Evolutionary conservation across 2,113 vertebrate genomes (phyloP), one percentile per base, ranked within the genome.

Genomic region (Rhegmatorhina hoffmannsi): DNA sequence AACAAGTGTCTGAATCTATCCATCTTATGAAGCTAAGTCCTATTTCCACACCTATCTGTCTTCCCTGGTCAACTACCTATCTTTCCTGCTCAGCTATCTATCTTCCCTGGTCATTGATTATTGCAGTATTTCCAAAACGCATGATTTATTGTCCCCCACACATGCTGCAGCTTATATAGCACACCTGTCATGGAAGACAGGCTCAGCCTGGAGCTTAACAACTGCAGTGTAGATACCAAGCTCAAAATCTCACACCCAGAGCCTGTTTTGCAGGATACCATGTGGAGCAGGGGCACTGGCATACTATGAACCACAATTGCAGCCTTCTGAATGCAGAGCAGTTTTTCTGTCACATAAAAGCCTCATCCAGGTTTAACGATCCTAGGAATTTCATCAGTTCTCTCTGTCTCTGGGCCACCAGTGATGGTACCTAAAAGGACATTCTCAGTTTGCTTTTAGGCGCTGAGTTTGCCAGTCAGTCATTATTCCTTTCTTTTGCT

Each of bases 101-200:
- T 91, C 60, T 91, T 83, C 62, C 26, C 43, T 79, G 36, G 55
- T 50, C 84, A 74, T 67, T 74, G 70, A 67, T 77, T 59, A 44
- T 58, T 79, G 68, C 50, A 66, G 9, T 25, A 59, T 93, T 80
- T 85, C 50, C 78, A 84, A 85, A 62, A 11, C 85, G 23, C 40
- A 15, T 46, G 60, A 66, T 81, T 81, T 67, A 78, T 56, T 62
- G 49, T 52, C 50, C 79, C 73, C 21, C 50, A n/a, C 38, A 16
- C 18, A 11, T 4, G 4, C 43, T 87, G n/a, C 44, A 86, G n/a
- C 9, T 75, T 36, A 11, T 29, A 24, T 0, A 64, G 31, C 20
- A 14, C 0, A 0, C 28, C 56, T 92, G 38, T 14, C 53, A 13
- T 4, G 13, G 1, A 6, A 53, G 68, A 33, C 40, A 60, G 50